These are phyloP conservation scores for Aldabrachelys gigantea DNA, from an alignment of 2,113 vertebrate genomes.

Conservation along the genomic window DNA sequence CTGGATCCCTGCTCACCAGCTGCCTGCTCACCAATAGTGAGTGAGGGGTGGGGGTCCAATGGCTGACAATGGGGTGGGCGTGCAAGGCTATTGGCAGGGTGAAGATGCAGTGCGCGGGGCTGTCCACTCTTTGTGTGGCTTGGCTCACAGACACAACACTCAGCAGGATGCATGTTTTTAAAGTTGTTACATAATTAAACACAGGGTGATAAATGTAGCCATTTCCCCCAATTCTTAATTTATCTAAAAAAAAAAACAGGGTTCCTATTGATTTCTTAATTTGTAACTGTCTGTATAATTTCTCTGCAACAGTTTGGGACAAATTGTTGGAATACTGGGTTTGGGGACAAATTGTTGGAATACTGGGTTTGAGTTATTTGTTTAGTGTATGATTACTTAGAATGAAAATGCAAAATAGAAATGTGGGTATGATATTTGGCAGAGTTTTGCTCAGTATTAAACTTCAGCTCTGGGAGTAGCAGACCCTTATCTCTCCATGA, in stretches of 20 bases:
- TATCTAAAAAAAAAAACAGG: not conserved
- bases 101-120: no score
- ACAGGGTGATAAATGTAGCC: not conserved
- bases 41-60: no score
- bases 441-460: not conserved
- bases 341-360: not conserved
- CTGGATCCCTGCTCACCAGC: no score
- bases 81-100: no score
- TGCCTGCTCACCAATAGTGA: no score
- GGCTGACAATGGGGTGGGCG: no score
- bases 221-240: no score
- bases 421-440: not conserved
- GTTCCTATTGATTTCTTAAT: not conserved
- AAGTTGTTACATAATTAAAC: not conserved
- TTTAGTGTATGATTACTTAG: no score
- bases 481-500: not conserved
- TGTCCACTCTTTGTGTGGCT: no score
- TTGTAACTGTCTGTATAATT: not conserved
- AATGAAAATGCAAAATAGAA: not conserved
- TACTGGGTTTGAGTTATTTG: not conserved
- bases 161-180: not conserved
- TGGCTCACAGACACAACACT: no score
- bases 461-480: not conserved
- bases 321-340: not conserved
- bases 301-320: not conserved